These are phyloP conservation scores for Zootoca vivipara DNA, from an alignment of 2,113 vertebrate species.

Conservation along the genomic window DNA sequence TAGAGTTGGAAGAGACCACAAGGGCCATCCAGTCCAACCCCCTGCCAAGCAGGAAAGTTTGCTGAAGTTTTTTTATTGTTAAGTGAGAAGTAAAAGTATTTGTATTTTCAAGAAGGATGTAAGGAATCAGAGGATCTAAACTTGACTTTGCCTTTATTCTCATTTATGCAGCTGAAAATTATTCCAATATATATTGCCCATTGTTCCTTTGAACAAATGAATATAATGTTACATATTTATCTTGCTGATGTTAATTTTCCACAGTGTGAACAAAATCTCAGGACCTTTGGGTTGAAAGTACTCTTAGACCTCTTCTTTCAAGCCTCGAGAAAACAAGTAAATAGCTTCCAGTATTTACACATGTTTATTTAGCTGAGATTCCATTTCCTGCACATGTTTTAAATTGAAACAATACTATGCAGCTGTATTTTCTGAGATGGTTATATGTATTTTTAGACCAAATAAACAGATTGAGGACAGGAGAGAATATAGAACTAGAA, in stretches of 20 bases:
- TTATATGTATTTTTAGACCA: constrained; percentile 7
- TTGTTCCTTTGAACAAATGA: constrained; percentile 32
- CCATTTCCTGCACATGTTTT: not conserved
- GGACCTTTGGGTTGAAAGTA: not conserved
- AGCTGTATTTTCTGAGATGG: not conserved
- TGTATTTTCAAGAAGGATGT: not conserved
- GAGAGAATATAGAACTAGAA: constrained; percentile 12
- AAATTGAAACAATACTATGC: constrained; percentile 14
- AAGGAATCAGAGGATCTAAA: not conserved
- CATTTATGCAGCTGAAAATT: not conserved
- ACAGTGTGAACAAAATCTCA: not conserved
- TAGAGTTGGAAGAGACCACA: no score
- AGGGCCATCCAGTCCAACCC: no score
- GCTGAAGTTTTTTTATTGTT: no score
- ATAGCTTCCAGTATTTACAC: not conserved
- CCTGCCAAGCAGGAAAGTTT: no score
- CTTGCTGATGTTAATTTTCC: not conserved
- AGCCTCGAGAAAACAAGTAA: not conserved
- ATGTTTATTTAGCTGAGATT: not conserved
- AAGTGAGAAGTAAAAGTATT: not conserved
- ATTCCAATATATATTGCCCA: not conserved
- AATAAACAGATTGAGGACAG: not conserved
- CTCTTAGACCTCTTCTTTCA: not conserved
- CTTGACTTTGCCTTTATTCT: constrained; percentile 21
- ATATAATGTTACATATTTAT: constrained; percentile 17